Evolutionary conservation across 2,797 vertebrate species (phyloP).

Genomic region (Melanotaenia maccullochi): DNA sequence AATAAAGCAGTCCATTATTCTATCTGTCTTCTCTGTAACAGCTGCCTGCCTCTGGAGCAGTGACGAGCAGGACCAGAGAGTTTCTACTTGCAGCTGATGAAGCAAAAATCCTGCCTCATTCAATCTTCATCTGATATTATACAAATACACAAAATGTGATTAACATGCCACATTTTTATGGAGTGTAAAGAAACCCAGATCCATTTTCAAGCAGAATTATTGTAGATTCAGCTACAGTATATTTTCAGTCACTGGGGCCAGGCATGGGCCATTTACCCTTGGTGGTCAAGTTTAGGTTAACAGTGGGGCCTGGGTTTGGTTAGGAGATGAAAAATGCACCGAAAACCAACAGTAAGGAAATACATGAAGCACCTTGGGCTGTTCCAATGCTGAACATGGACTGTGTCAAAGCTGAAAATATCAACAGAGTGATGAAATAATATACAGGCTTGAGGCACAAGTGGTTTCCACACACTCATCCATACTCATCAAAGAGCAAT

Average conservation of each 20-base stretch:
- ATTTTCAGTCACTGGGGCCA: conserved; percentile 48
- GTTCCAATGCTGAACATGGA: conserved; percentile 42
- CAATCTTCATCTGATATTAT: conserved; percentile 59
- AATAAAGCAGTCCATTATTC: conserved; percentile 42
- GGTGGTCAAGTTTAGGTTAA: conserved; percentile 56
- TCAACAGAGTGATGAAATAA: conserved; percentile 69
- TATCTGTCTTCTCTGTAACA: conserved; percentile 18
- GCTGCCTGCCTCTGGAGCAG: background rate
- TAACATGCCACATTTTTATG: conserved; percentile 54
- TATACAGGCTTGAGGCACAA: conserved; percentile 51
- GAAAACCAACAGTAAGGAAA: conserved; percentile 55
- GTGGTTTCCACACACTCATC: conserved; percentile 54
- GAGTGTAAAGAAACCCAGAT: conserved; percentile 49
- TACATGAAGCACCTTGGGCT: conserved; percentile 12
- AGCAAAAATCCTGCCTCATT: conserved; percentile 41
- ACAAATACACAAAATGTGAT: conserved; percentile 68
- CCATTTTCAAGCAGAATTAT: conserved; percentile 47
- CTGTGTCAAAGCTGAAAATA: conserved; percentile 58
- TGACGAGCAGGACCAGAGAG: conserved; percentile 20
- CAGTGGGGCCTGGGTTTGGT: conserved; percentile 58
- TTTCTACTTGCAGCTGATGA: conserved; percentile 50
- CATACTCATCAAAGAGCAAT: conserved; percentile 58
- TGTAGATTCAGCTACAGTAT: conserved; percentile 30
- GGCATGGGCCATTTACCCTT: conserved; percentile 46
- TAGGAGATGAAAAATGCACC: conserved; percentile 48